A percentile compares a stretch with the other conserved stretches of the same genome.
These are phyloP conservation scores for Merops nubicus DNA, from an alignment of 2,113 vertebrate species.

Conservation along the genomic window DNA sequence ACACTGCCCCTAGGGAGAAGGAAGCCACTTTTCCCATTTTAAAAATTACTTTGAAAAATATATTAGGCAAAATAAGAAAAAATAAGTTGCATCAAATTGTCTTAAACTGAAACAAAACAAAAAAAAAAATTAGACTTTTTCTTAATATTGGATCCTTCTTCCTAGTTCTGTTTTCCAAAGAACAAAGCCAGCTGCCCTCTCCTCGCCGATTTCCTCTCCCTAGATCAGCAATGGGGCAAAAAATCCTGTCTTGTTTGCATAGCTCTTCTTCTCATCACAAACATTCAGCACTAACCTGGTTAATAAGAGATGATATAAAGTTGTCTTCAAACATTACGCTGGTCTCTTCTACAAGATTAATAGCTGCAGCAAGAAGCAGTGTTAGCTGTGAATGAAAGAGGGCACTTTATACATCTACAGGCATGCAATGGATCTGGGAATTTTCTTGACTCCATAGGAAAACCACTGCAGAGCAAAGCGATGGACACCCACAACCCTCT, in stretches of 20 bases:
- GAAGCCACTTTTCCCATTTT: neutral
- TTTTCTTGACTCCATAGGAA: accelerated
- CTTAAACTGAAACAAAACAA: neutral
- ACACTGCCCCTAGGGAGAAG: accelerated
- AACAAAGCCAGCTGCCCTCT: neutral
- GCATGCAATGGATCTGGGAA: accelerated
- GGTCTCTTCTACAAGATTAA: neutral
- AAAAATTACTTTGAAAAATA: neutral
- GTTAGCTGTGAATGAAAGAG: neutral
- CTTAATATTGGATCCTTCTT: neutral
- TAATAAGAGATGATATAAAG: neutral
- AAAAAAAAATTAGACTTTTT: neutral
- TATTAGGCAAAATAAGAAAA: neutral
- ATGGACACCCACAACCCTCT: accelerated
- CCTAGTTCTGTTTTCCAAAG: neutral
- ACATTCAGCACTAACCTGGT: neutral
- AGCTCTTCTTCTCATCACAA: neutral
- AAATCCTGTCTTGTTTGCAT: accelerated
- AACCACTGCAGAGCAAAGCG: accelerated
- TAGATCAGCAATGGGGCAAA: neutral
- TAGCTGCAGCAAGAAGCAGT: neutral
- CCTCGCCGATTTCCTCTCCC: neutral
- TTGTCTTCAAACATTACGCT: neutral
- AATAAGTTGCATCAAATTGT: neutral
- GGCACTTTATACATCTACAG: neutral